Evolutionary conservation across 2,113 vertebrate species (phyloP).

Genomic region (Scalopus aquaticus): DNA sequence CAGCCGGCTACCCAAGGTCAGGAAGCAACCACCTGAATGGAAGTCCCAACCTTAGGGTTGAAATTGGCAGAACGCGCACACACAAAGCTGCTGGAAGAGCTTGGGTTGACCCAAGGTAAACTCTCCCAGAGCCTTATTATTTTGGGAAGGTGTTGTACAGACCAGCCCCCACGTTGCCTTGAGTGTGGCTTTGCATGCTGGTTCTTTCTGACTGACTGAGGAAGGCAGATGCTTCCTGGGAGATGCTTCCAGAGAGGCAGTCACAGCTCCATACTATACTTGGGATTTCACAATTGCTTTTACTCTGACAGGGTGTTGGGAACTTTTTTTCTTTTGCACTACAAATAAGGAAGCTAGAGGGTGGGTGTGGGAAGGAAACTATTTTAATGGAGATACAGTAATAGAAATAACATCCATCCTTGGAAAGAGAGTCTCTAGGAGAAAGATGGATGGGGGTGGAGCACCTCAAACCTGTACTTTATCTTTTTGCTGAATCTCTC

Average conservation of each 20-base stretch:
- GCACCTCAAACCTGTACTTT: neutral
- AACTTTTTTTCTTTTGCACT: constrained; percentile 43
- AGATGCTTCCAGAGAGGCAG: constrained; percentile 48
- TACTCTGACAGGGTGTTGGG: constrained; percentile 70
- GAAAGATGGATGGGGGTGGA: constrained; percentile 40
- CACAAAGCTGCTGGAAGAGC: neutral
- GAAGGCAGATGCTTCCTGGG: constrained; percentile 53
- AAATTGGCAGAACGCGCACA: neutral
- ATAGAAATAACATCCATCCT: constrained; percentile 76
- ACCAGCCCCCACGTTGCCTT: neutral
- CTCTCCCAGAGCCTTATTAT: constrained; percentile 37
- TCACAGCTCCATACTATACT: constrained; percentile 70
- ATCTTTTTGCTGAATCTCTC: neutral
- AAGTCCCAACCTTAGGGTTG: neutral
- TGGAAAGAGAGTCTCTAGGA: constrained; percentile 74
- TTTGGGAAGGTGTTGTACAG: constrained; percentile 3
- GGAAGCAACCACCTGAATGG: neutral
- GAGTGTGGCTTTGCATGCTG: neutral
- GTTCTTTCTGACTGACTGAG: constrained; percentile 15
- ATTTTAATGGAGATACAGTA: constrained; percentile 67
- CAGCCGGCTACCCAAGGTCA: neutral
- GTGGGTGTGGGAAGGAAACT: constrained; percentile 74
- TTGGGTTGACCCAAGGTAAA: constrained; percentile 42
- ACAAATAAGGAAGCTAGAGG: constrained; percentile 79
- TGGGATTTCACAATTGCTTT: constrained; percentile 72